Evolutionary conservation across 2,888 invertebrate species (phyloP).

Genomic region (Leuctra nigra): DNA sequence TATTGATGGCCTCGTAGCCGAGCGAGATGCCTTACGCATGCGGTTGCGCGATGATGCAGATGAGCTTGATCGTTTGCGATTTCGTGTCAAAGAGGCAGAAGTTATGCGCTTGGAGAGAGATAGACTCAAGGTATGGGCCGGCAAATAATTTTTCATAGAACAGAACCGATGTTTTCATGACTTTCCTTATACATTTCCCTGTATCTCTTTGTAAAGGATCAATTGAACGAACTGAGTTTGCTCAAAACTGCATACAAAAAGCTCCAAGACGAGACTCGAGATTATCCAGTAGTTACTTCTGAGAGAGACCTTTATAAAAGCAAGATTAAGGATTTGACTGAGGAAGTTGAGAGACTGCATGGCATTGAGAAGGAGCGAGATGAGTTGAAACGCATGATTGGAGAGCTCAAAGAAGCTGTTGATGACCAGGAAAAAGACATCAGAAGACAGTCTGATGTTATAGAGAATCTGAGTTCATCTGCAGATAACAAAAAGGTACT

Average conservation of each 20-base stretch:
- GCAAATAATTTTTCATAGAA: too few species aligned
- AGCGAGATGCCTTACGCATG: conserved; percentile 15
- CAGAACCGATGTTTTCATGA: too few species aligned
- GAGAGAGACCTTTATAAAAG: conserved; percentile 39
- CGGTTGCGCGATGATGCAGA: conserved; percentile 21
- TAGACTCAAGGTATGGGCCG: too few species aligned
- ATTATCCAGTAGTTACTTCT: conserved; percentile 35
- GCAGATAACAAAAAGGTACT: too few species aligned
- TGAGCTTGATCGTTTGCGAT: conserved; percentile 35
- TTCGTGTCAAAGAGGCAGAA: conserved; percentile 36
- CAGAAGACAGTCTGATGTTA: too few species aligned
- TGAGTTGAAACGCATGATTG: conserved; percentile 43
- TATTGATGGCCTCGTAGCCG: background rate
- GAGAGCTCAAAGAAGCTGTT: too few species aligned
- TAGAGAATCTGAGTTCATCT: too few species aligned
- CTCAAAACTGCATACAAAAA: conserved; percentile 32
- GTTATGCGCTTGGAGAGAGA: conserved; percentile 38
- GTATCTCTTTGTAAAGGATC: too few species aligned
- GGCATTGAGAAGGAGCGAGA: conserved; percentile 50
- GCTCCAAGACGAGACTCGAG: conserved; percentile 34
- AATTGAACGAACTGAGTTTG: background rate
- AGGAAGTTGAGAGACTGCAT: conserved; percentile 35
- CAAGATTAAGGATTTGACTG: conserved; percentile 36
- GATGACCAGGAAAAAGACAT: too few species aligned
- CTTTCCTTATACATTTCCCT: too few species aligned